Percentiles rank a stretch among this genome's conserved stretches.
phyloP scores from a whole-genome alignment of 2,113 vertebrate species.

The Chauna torquata region DNA sequence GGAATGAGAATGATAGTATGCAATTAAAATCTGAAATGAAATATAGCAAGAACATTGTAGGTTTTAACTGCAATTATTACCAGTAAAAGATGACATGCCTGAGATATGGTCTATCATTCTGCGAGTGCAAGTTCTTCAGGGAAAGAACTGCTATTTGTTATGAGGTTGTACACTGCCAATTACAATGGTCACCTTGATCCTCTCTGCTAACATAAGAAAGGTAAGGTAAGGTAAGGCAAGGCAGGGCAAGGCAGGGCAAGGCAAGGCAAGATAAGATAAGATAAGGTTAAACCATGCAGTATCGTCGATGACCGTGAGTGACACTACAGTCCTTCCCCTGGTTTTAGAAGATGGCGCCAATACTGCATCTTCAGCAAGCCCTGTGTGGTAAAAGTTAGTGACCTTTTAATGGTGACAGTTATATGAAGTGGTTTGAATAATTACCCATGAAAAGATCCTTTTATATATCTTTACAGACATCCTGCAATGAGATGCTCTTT shows the following conservation, averaged over 20 bases:
- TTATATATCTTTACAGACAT: constrained; percentile 68
- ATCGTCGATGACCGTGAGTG: background rate
- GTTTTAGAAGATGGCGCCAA: background rate
- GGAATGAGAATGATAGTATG: constrained; percentile 38
- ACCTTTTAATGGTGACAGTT: constrained; percentile 73
- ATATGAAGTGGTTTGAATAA: constrained; percentile 65
- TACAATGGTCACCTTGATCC: background rate
- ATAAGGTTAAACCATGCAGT: background rate
- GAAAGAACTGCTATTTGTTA: constrained; percentile 14
- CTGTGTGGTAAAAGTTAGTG: constrained; percentile 51
- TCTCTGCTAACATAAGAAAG: background rate
- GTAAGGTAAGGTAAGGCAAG: background rate
- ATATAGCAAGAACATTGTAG: constrained; percentile 41
- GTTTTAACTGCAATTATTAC: constrained; percentile 44
- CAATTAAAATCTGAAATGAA: constrained; percentile 62
- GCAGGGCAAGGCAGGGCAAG: background rate
- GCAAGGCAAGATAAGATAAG: background rate
- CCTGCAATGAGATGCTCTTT: constrained; percentile 66
- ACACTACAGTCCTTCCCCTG: background rate
- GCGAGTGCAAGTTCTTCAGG: background rate
- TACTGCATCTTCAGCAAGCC: constrained; percentile 4
- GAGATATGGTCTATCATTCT: constrained; percentile 23
- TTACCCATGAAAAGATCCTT: constrained; percentile 63
- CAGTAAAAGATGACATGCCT: background rate
- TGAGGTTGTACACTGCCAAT: background rate